These are phyloP conservation scores for Bactericera cockerelli DNA, from an alignment of 1,140 invertebrate genomes.

Conservation along the genomic window DNA sequence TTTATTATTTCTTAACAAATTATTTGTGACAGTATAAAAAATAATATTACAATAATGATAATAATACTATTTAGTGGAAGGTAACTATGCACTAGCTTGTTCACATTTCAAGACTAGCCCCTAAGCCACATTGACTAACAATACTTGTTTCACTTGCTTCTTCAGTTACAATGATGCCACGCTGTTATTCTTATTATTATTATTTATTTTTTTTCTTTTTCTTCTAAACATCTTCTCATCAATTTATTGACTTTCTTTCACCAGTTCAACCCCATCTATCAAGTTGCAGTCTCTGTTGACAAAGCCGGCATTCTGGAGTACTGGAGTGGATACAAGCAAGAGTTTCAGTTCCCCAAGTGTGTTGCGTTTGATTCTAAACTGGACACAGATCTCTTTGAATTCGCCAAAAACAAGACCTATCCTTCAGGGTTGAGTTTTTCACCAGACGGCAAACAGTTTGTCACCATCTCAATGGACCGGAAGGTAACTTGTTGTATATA, in stretches of 20 bases:
- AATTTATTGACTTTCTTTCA: constrained; percentile 24
- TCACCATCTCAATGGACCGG: constrained; percentile 67
- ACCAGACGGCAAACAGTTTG: constrained; percentile 76
- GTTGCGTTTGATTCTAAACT: constrained; percentile 81
- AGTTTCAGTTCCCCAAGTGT: constrained; percentile 75
- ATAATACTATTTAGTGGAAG: too few species aligned
- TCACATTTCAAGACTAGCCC: too few species aligned
- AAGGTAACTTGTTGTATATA: constrained; percentile 46
- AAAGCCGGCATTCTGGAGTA: constrained; percentile 89
- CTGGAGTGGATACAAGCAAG: constrained; percentile 78
- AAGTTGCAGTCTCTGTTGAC: constrained; percentile 80
- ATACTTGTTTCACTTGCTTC: constrained; percentile 10
- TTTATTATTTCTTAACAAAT: too few species aligned
- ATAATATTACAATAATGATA: too few species aligned
- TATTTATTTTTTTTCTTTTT: constrained; percentile 12
- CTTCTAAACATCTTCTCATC: too few species aligned
- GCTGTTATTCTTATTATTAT: too few species aligned
- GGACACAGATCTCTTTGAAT: constrained; percentile 93
- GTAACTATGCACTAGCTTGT: too few species aligned
- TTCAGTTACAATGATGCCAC: neutral
- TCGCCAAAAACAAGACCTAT: constrained; percentile 71
- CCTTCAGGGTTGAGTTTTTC: constrained; percentile 65
- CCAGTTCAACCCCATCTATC: constrained; percentile 70
- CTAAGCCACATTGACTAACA: neutral
- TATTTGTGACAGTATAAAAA: too few species aligned